A percentile compares a stretch with the other conserved stretches of the same genome.
These are phyloP conservation scores for Ceramica pisi DNA, from an alignment of 2,888 invertebrate genomes.

Conservation along the genomic window DNA sequence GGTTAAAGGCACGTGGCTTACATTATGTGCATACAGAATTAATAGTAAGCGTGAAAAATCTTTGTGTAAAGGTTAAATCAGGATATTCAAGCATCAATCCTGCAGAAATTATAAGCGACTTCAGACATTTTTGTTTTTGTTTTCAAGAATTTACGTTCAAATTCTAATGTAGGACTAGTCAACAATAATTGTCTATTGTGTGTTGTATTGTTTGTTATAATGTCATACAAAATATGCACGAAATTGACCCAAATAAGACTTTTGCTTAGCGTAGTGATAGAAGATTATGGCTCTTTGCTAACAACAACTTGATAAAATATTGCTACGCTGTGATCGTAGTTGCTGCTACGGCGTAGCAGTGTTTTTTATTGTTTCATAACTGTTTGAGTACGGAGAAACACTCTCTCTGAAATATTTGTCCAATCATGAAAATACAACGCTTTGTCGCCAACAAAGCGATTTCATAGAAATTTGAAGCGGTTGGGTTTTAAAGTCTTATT, in stretches of 20 bases:
- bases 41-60: too few species aligned
- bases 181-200: too few species aligned
- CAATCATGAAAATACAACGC: not conserved
- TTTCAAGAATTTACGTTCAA: too few species aligned
- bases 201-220: too few species aligned
- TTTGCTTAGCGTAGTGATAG: not conserved
- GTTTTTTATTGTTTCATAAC: not conserved
- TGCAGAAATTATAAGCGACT: too few species aligned
- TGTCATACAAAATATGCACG: too few species aligned
- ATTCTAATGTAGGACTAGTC: too few species aligned
- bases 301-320: not conserved
- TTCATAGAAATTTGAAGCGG: not conserved
- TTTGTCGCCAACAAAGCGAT: not conserved
- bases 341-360: conserved; percentile 7
- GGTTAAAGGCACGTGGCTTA: not conserved
- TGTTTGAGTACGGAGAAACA: not conserved
- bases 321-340: not conserved
- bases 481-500: conserved; percentile 8
- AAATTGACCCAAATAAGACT: too few species aligned
- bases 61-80: too few species aligned
- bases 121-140: too few species aligned
- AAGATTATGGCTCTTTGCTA: not conserved
- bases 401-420: not conserved
- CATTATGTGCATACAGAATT: too few species aligned
- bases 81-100: too few species aligned